Percentiles rank a stretch among this genome's conserved stretches.
These are phyloP conservation scores for Amphipyra tragopoginis DNA, from an alignment of 2,888 invertebrate genomes.

Conservation along the genomic window DNA sequence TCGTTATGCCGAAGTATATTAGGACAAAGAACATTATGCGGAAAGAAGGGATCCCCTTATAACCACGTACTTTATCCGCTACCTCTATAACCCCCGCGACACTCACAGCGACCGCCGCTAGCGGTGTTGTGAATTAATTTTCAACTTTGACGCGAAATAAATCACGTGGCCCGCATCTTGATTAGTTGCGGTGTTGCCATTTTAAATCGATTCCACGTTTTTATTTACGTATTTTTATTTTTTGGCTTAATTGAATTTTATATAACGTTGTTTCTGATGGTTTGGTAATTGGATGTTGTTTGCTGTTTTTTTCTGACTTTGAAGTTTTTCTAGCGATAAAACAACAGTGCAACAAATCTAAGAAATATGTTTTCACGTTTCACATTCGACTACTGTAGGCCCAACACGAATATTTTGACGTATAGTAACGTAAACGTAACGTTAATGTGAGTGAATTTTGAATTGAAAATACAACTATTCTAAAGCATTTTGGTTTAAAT, in stretches of 20 bases:
- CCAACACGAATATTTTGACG: too few relatives aligned
- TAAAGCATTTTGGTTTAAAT: too few relatives aligned
- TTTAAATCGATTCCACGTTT: slow-evolving; percentile 71
- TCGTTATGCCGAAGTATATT: too few relatives aligned
- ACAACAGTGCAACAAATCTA: too few relatives aligned
- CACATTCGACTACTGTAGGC: too few relatives aligned
- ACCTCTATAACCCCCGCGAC: slow-evolving; percentile 12
- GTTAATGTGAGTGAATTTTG: too few relatives aligned
- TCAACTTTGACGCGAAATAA: slow-evolving; percentile 84
- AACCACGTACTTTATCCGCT: slow-evolving; percentile 16
- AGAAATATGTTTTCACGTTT: too few relatives aligned
- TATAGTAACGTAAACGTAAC: too few relatives aligned
- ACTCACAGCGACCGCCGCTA: slow-evolving; percentile 43
- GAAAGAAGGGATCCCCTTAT: too few relatives aligned
- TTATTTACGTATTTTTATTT: slow-evolving; percentile 57
- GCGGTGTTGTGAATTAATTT: slow-evolving; percentile 84
- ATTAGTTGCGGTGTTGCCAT: slow-evolving; percentile 74
- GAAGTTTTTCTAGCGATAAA: not conserved
- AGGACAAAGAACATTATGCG: too few relatives aligned
- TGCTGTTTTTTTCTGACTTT: slow-evolving; percentile 9
- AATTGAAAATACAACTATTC: too few relatives aligned
- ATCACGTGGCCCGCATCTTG: slow-evolving; percentile 81
- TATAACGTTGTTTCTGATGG: slow-evolving; percentile 37
- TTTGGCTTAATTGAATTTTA: slow-evolving; percentile 56
- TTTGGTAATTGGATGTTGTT: slow-evolving; percentile 40